Conservation (phyloP, 2,113 vertebrate genomes). For the Nothoprocta pentlandii region DNA sequence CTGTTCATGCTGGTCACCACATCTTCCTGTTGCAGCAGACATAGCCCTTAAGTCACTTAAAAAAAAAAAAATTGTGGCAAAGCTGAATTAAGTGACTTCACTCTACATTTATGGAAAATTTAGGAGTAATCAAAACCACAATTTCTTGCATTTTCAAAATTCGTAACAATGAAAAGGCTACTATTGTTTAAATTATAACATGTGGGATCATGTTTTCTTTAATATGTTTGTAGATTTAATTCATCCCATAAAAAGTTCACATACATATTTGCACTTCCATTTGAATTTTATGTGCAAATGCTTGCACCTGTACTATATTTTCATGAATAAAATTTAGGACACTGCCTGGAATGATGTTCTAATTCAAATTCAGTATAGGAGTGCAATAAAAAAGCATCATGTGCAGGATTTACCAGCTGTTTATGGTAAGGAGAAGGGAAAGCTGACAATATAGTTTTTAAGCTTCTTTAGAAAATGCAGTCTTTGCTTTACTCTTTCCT, state of each 20-base stretch:
- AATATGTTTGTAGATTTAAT: neutral
- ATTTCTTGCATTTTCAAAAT: neutral
- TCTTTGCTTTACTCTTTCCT: neutral
- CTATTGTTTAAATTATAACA: neutral
- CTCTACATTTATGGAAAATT: accelerated
- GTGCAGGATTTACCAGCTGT: neutral
- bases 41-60: neutral
- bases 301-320: neutral
- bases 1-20: neutral
- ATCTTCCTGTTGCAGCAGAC: neutral
- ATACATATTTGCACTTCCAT: neutral
- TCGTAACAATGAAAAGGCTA: neutral
- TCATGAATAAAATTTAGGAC: neutral
- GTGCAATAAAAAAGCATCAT: neutral
- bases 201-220: neutral
- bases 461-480: neutral
- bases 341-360: neutral
- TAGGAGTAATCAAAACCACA: neutral
- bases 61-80: no score
- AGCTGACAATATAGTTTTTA: neutral
- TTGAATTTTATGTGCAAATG: neutral
- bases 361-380: neutral
- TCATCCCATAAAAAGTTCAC: neutral
- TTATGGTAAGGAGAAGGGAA: neutral
- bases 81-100: neutral